These are phyloP conservation scores for Fundulus diaphanus DNA, from an alignment of 2,797 vertebrate genomes.

Conservation along the genomic window DNA sequence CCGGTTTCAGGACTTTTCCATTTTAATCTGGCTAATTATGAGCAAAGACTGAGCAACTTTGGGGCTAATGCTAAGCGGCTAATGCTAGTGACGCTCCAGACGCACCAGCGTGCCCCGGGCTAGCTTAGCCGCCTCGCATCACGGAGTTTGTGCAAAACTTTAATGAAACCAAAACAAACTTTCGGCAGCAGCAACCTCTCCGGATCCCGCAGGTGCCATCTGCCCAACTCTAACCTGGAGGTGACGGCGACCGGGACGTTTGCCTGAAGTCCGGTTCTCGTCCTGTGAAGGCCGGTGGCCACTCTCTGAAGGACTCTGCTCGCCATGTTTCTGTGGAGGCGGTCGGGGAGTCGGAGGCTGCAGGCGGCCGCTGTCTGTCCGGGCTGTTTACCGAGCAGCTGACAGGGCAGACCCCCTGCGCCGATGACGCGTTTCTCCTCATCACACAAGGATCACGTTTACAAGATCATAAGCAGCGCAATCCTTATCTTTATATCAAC, in stretches of 20 bases:
- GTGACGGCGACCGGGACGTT: slow-evolving; percentile 59
- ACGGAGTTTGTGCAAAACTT: slow-evolving; percentile 27
- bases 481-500: background rate
- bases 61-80: slow-evolving; percentile 28
- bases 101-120: slow-evolving; percentile 15
- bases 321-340: slow-evolving; percentile 86
- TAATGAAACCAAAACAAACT: accelerated
- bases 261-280: slow-evolving; percentile 43
- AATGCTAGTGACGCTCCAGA: slow-evolving; percentile 28
- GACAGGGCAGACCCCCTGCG: slow-evolving; percentile 6
- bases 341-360: background rate
- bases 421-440: background rate
- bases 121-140: slow-evolving; percentile 65
- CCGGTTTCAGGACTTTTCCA: background rate
- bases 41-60: slow-evolving; percentile 42
- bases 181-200: accelerated
- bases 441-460: background rate
- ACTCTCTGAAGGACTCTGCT: slow-evolving; percentile 83
- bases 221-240: slow-evolving; percentile 73
- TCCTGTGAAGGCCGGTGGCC: slow-evolving; percentile 73
- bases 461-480: background rate
- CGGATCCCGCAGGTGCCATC: accelerated
- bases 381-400: slow-evolving; percentile 19
- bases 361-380: slow-evolving; percentile 17
- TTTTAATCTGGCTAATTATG: background rate